These are phyloP conservation scores for Mionectes macconnelli DNA, from an alignment of 2,113 vertebrate genomes.

Conservation along the genomic window DNA sequence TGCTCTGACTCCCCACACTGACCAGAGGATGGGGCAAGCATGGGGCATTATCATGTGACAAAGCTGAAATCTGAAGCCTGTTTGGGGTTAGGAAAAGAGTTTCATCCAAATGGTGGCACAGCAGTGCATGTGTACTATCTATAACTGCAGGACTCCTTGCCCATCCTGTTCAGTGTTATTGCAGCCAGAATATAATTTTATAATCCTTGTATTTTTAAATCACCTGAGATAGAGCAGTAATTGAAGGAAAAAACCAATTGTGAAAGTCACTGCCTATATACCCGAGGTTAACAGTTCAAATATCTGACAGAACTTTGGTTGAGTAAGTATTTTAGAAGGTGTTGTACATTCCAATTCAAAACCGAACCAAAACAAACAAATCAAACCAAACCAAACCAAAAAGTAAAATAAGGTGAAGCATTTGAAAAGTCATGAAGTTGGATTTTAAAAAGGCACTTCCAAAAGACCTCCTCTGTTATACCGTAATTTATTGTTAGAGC, in stretches of 20 bases:
- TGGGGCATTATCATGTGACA: fast-evolving
- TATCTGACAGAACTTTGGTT: neutral
- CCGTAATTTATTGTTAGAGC: too few relatives aligned
- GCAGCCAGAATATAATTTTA: neutral
- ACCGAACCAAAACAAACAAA: neutral
- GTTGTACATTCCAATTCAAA: neutral
- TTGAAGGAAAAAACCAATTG: neutral
- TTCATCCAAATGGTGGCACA: neutral
- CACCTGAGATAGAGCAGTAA: neutral
- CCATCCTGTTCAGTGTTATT: neutral
- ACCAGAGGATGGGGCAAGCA: neutral
- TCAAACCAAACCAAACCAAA: neutral
- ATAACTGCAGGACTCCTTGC: neutral
- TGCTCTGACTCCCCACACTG: neutral
- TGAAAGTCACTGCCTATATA: neutral
- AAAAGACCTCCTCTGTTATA: neutral
- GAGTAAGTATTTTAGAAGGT: neutral
- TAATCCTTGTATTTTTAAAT: neutral
- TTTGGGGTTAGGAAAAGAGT: neutral
- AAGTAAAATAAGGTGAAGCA: neutral
- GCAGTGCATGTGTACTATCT: neutral
- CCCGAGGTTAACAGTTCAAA: neutral
- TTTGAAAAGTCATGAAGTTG: neutral
- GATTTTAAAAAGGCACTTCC: neutral
- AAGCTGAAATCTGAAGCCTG: neutral